These are phyloP conservation scores for Thysanoteuthis rhombus DNA, from an alignment of 2,888 invertebrate species.

Conservation along the genomic window DNA sequence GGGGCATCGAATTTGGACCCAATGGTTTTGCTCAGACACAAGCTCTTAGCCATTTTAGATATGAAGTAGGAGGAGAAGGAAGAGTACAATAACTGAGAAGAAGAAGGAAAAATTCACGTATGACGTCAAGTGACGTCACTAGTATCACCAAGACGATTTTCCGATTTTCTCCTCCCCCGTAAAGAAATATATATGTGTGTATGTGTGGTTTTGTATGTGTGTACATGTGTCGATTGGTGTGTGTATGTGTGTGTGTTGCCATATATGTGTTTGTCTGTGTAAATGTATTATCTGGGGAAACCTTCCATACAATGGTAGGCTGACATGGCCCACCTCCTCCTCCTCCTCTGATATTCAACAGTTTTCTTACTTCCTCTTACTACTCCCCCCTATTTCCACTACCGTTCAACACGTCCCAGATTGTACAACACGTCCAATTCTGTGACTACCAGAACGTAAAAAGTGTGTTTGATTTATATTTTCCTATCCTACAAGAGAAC, in stretches of 20 bases:
- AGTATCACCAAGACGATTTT: conserved; percentile 15
- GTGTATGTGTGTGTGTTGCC: no score
- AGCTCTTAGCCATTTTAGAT: conserved; percentile 12
- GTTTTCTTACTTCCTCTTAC: neutral
- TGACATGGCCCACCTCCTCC: neutral
- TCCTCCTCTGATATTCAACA: conserved; percentile 12
- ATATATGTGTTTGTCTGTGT: neutral
- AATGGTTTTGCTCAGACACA: neutral
- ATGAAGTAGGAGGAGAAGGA: neutral
- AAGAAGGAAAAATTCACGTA: neutral
- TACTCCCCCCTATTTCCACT: neutral
- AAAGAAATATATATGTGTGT: no score
- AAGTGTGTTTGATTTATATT: neutral
- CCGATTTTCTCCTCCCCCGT: neutral
- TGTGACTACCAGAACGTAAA: neutral
- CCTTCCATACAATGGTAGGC: neutral
- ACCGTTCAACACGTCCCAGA: neutral
- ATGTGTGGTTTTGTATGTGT: no score
- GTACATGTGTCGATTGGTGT: no score
- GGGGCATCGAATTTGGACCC: neutral
- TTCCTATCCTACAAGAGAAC: neutral
- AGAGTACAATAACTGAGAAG: neutral
- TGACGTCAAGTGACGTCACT: neutral
- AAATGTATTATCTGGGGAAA: neutral
- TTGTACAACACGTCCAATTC: neutral